Evolutionary conservation across 1,140 invertebrate species (phyloP).

Genomic region (Drosophila malerkotliana): DNA sequence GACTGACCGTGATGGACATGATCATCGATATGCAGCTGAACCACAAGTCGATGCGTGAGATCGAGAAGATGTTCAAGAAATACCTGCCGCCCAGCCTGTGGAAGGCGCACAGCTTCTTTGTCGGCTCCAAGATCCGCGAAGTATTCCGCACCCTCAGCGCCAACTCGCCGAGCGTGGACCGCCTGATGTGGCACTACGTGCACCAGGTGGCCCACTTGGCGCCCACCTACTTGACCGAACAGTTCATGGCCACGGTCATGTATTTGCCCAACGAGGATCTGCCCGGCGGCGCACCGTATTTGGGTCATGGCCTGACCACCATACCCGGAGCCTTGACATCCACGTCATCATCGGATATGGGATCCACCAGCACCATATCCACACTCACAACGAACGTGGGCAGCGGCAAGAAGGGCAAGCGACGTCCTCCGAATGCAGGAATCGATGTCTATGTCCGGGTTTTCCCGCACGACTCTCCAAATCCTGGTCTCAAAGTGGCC

Average conservation of each 20-base stretch:
- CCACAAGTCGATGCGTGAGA: conserved; percentile 85
- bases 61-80: conserved; percentile 91
- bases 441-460: conserved; percentile 87
- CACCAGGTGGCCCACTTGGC: conserved; percentile 90
- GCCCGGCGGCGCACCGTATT: conserved; percentile 14
- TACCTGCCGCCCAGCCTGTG: conserved; percentile 92
- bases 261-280: conserved; percentile 68
- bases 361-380: conserved; percentile 46
- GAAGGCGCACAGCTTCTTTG: conserved; percentile 89
- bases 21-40: conserved; percentile 91
- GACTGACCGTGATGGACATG: conserved; percentile 94
- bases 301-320: conserved; percentile 11
- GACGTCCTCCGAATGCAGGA: conserved; percentile 10
- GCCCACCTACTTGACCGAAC: conserved; percentile 92
- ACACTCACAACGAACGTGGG: conserved; percentile 16
- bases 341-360: conserved; percentile 44
- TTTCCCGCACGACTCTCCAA: conserved; percentile 88
- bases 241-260: conserved; percentile 87
- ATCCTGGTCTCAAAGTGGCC: conserved; percentile 87
- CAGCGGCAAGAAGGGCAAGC: conserved; percentile 24
- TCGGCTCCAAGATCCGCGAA: conserved; percentile 89
- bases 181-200: conserved; percentile 91
- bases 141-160: conserved; percentile 87
- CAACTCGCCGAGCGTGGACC: conserved; percentile 86
- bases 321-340: conserved; percentile 27